These are phyloP conservation scores for Hyaena hyaena DNA, from an alignment of 2,113 vertebrate species.

Conservation along the genomic window DNA sequence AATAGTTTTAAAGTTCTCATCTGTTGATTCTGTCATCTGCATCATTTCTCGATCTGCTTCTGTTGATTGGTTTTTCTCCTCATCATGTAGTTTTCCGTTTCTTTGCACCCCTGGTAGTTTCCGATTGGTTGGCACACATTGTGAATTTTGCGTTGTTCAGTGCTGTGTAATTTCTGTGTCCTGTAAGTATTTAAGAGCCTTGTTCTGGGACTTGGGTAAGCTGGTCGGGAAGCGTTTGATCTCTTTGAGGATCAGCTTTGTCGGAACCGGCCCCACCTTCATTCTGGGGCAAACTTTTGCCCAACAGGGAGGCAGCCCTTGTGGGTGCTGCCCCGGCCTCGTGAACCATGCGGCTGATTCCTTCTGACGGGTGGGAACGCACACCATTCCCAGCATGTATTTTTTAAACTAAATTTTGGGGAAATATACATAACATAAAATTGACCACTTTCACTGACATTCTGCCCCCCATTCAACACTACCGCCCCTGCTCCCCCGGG, in stretches of 20 bases:
- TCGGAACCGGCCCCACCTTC: neutral
- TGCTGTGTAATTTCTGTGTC: too few relatives aligned
- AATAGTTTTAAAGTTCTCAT: neutral
- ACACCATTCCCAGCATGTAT: neutral
- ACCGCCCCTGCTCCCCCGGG: fast-evolving
- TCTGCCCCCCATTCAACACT: neutral
- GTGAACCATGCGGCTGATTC: too few relatives aligned
- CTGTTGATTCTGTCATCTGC: neutral
- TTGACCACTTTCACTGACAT: neutral
- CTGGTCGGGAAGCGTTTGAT: too few relatives aligned
- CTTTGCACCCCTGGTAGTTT: neutral
- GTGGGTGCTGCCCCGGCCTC: fast-evolving
- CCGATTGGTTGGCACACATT: too few relatives aligned
- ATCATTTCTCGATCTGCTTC: neutral
- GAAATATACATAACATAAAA: neutral
- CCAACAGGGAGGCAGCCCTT: too few relatives aligned
- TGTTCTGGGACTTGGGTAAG: neutral
- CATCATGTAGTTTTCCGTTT: neutral
- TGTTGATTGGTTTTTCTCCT: neutral
- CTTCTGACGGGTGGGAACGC: neutral
- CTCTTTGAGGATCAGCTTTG: neutral
- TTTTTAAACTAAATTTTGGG: neutral
- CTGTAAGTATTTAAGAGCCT: neutral
- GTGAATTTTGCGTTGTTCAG: neutral
- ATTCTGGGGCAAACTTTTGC: neutral